phyloP scores from a whole-genome alignment of 2,888 invertebrate genomes.

The Gasteruption jaculator region DNA sequence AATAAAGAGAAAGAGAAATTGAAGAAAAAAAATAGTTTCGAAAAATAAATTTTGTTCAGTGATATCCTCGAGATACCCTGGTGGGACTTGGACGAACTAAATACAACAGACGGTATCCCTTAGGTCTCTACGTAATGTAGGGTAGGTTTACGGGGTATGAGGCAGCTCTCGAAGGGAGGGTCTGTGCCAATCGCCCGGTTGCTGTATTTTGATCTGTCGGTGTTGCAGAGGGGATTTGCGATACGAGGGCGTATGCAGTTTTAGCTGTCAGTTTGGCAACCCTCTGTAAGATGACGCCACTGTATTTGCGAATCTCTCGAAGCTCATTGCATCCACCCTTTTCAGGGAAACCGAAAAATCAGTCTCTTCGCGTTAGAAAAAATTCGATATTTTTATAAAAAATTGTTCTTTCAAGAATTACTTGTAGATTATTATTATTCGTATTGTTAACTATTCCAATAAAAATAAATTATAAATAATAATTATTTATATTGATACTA shows the following conservation, averaged over 20 bases:
- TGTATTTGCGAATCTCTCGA: constrained; percentile 11
- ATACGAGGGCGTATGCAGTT: constrained; percentile 15
- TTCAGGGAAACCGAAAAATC: neutral
- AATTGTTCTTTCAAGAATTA: too few species aligned
- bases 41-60: too few species aligned
- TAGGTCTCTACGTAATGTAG: constrained; percentile 26
- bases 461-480: too few species aligned
- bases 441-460: too few species aligned
- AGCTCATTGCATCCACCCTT: constrained; percentile 1
- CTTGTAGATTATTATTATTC: too few species aligned
- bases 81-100: constrained; percentile 45
- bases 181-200: constrained; percentile 35
- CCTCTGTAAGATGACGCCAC: constrained; percentile 48
- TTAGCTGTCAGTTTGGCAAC: constrained; percentile 31
- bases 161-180: constrained; percentile 44
- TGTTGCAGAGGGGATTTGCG: constrained; percentile 42
- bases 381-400: too few species aligned
- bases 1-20: too few species aligned
- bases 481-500: too few species aligned
- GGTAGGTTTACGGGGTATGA: constrained; percentile 27
- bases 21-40: too few species aligned
- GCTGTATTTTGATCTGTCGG: constrained; percentile 46
- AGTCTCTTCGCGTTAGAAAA: too few species aligned
- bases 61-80: too few species aligned
- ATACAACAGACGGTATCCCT: constrained; percentile 45